phyloP scores from a whole-genome alignment of 2,888 invertebrate genomes.

The Phlogophora meticulosa region DNA sequence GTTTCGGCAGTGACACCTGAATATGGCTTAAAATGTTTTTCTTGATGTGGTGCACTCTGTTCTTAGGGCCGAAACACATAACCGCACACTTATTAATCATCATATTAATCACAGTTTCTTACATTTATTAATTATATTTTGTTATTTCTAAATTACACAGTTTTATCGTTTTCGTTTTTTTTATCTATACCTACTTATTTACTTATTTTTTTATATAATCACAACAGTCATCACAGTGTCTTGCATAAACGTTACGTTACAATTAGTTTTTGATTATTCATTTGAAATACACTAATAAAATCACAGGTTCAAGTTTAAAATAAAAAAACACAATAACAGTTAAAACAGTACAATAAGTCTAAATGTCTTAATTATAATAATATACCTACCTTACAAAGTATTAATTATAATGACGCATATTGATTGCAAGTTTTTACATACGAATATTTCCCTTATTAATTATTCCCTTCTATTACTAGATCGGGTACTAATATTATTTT shows the following conservation, averaged over 20 bases:
- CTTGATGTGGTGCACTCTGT: slow-evolving; percentile 59
- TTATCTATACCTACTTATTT: slow-evolving; percentile 60
- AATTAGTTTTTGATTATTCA: slow-evolving; percentile 54
- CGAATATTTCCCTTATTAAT: slow-evolving; percentile 59
- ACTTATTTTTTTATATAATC: slow-evolving; percentile 60
- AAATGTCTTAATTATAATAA: slow-evolving; percentile 60
- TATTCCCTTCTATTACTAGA: slow-evolving; percentile 60
- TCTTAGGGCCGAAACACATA: slow-evolving; percentile 58
- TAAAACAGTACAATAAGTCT: slow-evolving; percentile 62
- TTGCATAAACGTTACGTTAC: slow-evolving; percentile 51
- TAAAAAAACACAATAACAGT: slow-evolving; percentile 64
- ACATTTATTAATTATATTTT: slow-evolving; percentile 60
- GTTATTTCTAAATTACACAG: slow-evolving; percentile 61
- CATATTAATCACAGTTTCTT: slow-evolving; percentile 62
- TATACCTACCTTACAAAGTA: slow-evolving; percentile 60
- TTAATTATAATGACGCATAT: slow-evolving; percentile 60
- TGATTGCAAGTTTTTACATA: slow-evolving; percentile 60
- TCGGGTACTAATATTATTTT: slow-evolving; percentile 59
- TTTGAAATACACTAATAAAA: slow-evolving; percentile 64
- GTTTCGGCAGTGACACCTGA: slow-evolving; percentile 62
- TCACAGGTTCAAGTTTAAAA: slow-evolving; percentile 63
- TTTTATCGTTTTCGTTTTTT: slow-evolving; percentile 61
- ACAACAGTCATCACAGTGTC: slow-evolving; percentile 57
- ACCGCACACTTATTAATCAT: slow-evolving; percentile 62
- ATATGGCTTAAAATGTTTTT: slow-evolving; percentile 62